phyloP scores from a whole-genome alignment of 2,113 vertebrate genomes.

The Pogona vitticeps region DNA sequence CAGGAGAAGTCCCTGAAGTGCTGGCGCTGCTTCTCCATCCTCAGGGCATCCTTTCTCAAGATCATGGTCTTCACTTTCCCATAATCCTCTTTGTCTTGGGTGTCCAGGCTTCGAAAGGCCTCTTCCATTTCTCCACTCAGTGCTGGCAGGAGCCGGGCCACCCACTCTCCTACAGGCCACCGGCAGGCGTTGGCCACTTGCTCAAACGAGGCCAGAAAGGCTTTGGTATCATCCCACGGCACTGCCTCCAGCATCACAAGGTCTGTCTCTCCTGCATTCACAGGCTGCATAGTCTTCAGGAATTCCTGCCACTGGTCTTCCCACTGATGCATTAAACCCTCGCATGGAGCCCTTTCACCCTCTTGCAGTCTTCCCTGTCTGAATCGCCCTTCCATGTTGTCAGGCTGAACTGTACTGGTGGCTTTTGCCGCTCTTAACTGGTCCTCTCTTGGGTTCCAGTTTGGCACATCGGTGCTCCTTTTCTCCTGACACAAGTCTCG shows the following conservation, averaged over 20 bases:
- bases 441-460: too few species aligned
- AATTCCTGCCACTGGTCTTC: slow-evolving; percentile 11
- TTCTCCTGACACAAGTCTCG: too few species aligned
- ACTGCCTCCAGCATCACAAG: fast-evolving
- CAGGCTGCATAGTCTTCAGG: not conserved
- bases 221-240: not conserved
- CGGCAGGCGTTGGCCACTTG: slow-evolving; percentile 4
- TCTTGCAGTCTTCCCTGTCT: too few species aligned
- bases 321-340: not conserved
- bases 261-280: not conserved
- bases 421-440: too few species aligned
- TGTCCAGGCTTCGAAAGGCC: not conserved
- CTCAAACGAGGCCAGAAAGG: slow-evolving; percentile 27
- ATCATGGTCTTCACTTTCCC: slow-evolving; percentile 41
- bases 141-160: not conserved
- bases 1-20: too few species aligned
- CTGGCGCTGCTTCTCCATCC: too few species aligned
- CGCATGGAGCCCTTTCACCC: too few species aligned
- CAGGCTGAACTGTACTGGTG: too few species aligned
- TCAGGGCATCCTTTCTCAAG: too few species aligned
- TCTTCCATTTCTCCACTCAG: not conserved
- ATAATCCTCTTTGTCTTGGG: slow-evolving; percentile 1
- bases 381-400: too few species aligned
- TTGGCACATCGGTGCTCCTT: too few species aligned
- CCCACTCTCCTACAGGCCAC: slow-evolving; percentile 12